Conservation (phyloP, 2,113 vertebrate species). For the Pterocles orientalis region DNA sequence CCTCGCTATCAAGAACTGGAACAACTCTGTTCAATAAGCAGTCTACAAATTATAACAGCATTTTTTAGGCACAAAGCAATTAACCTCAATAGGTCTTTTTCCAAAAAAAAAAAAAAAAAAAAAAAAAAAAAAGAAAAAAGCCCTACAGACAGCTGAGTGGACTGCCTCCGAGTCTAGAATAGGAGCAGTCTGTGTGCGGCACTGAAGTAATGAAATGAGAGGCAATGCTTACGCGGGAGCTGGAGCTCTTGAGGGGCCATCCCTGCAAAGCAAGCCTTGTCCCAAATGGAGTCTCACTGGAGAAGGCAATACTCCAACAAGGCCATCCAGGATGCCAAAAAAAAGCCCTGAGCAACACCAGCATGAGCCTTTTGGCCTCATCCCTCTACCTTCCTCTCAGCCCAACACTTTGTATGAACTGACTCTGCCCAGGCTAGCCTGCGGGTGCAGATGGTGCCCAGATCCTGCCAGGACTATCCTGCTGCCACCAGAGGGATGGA, state of each 20-base stretch:
- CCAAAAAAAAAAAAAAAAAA: not conserved
- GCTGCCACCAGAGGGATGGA: rapidly evolving
- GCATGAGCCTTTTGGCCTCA: not conserved
- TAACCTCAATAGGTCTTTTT: not conserved
- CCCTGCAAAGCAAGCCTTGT: not conserved
- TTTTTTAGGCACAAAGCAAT: not conserved
- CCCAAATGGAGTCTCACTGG: rapidly evolving
- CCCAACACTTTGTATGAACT: rapidly evolving
- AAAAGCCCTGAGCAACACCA: not conserved
- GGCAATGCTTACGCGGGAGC: not conserved
- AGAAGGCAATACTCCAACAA: rapidly evolving
- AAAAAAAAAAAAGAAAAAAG: not conserved
- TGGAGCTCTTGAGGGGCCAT: not conserved
- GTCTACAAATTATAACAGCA: not conserved
- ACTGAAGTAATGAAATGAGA: not conserved
- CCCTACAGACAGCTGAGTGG: not conserved
- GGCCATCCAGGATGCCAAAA: not conserved
- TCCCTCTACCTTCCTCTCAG: not conserved
- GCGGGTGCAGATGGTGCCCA: rapidly evolving
- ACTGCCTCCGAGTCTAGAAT: not conserved
- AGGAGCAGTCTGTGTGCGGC: not conserved
- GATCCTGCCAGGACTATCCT: not conserved
- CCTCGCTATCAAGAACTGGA: not conserved
- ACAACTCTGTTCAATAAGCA: not conserved
- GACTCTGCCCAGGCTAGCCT: not conserved